Conservation (phyloP, 2,113 vertebrate species). For the Ovis canadensis region DNA sequence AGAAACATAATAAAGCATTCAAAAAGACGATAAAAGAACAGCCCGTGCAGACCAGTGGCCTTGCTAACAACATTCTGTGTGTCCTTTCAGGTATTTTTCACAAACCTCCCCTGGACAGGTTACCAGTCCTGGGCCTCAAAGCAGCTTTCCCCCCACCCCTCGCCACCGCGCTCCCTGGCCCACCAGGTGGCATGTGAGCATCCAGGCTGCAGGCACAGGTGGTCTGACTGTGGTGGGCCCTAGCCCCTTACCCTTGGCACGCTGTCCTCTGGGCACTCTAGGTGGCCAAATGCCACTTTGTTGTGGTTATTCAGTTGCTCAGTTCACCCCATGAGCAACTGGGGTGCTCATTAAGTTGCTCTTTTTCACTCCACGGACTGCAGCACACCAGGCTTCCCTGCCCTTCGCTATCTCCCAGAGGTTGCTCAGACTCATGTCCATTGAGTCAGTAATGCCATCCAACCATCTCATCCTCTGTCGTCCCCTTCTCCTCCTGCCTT, state of each 20-base stretch:
- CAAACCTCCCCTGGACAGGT: neutral
- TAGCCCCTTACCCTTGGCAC: neutral
- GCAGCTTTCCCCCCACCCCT: accelerated
- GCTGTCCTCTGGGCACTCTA: neutral
- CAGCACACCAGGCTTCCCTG: neutral
- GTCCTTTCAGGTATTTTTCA: neutral
- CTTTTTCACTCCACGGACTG: neutral
- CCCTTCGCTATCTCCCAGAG: neutral
- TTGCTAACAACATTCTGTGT: neutral
- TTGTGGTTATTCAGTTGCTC: neutral
- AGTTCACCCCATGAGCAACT: neutral
- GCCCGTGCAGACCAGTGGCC: accelerated
- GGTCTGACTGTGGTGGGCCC: neutral
- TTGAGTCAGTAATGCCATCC: neutral
- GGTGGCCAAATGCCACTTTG: neutral
- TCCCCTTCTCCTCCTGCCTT: neutral
- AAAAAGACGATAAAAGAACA: neutral
- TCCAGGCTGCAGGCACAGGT: no score
- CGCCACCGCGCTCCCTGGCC: accelerated
- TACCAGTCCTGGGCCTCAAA: neutral
- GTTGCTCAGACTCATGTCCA: neutral
- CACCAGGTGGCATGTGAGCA: neutral
- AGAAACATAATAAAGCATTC: neutral
- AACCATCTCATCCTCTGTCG: neutral
- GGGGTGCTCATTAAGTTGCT: no score